Evolutionary conservation across 1,140 invertebrate genomes (phyloP), one percentile per base, ranked within the genome.

Genomic region (Maniola jurtina): DNA sequence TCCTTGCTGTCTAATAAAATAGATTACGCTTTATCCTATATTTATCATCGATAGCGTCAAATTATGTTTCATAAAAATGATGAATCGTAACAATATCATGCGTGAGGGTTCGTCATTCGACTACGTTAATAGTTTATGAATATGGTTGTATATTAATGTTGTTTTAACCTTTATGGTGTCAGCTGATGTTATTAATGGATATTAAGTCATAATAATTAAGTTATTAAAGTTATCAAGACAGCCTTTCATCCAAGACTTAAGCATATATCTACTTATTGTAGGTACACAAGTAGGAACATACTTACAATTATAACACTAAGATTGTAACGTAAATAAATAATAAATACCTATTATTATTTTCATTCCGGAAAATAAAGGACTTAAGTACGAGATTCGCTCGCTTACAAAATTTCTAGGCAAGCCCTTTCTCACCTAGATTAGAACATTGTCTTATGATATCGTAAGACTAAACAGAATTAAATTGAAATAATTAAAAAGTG

Each of bases 1-100:
- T 59, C 56, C 52, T 61, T n/a, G 33, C 60, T 66, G 48, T 66
- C 50, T 54, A 61, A 56, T 66, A 42, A 54, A 61, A 60, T 61
- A 61, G 47, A 66, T 66, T 55, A 56, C 33, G 14, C 52, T 61
- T 61, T 14, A 50, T 50, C 38, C 45, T 33, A 55, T 11, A 55
- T 36, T 36, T 36, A 52, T 52, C 48, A 52, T 25, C 15, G 33
- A 15, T 40, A 52, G 8, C 15, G 15, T 52, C 15, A 16, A 38
- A 38, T 42, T 33, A 61, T 61, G 47, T 52, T 52, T 11, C 14
- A 52, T 52, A 40, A 52, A 36, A 65, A 60, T 65, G 35, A 47
- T 65, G 58, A 65, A 59, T 59, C 50, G 58, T 15, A 57, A 14
- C 9, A 36, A 65, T 36, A 52, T 50, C 33, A 40, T 61, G 50